phyloP scores from a whole-genome alignment of 2,113 vertebrate genomes.

The Melanerpes aurifrons region DNA sequence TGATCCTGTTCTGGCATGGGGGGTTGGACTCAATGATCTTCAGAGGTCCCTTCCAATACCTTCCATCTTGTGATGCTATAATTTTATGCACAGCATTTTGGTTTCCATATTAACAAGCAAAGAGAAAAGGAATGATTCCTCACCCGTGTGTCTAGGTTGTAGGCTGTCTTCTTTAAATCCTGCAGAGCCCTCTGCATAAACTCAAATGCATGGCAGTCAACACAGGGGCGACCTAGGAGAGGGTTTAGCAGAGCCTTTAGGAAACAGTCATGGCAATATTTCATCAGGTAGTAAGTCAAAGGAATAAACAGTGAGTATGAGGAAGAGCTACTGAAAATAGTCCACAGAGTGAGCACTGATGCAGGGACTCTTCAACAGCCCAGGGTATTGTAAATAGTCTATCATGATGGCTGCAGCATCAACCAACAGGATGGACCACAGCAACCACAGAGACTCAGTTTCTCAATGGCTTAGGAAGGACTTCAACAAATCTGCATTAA shows the following conservation, averaged over 20 bases:
- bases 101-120: not conserved
- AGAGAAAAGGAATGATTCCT: not conserved
- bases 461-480: not conserved
- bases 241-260: not conserved
- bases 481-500: not conserved
- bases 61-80: too few relatives aligned
- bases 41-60: too few relatives aligned
- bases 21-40: too few relatives aligned
- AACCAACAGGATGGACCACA: not conserved
- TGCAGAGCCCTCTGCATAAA: conserved; percentile 98
- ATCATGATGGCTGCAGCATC: not conserved
- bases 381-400: not conserved
- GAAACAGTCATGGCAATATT: not conserved
- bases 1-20: too few relatives aligned
- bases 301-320: not conserved
- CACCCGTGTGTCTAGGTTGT: conserved; percentile 92
- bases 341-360: not conserved
- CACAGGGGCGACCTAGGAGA: conserved; percentile 90
- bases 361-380: not conserved
- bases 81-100: not conserved
- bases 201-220: conserved; percentile 97
- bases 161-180: conserved; percentile 94
- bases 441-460: not conserved
- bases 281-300: not conserved
- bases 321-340: not conserved